Conservation (phyloP, 2,888 invertebrate species). For the Orthosia incerta region DNA sequence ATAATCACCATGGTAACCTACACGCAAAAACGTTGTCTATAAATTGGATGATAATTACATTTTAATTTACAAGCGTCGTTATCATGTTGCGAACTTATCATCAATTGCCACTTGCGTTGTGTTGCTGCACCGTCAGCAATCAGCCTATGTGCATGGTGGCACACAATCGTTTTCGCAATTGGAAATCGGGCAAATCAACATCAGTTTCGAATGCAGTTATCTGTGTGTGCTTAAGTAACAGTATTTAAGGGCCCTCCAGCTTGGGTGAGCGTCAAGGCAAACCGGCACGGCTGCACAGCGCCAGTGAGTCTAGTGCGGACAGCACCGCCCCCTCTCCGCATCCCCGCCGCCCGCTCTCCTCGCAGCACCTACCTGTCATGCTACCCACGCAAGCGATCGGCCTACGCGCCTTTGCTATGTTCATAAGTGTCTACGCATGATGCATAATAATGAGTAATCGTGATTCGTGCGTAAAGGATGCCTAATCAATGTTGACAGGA, state of each 20-base stretch:
- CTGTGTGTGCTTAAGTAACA: constrained; percentile 39
- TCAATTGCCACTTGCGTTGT: constrained; percentile 26
- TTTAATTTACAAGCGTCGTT: constrained; percentile 35
- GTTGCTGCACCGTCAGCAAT: constrained; percentile 25
- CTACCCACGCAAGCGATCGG: constrained; percentile 80
- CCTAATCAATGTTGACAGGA: constrained; percentile 61
- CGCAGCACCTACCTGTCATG: constrained; percentile 69
- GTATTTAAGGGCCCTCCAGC: constrained; percentile 70
- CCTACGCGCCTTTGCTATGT: constrained; percentile 80
- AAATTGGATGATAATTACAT: constrained; percentile 13
- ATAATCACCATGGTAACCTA: constrained; percentile 25
- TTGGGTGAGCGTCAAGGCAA: constrained; percentile 84
- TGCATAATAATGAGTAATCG: constrained; percentile 77
- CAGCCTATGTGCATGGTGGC: constrained; percentile 14
- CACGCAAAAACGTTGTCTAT: constrained; percentile 25
- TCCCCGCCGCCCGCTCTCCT: constrained; percentile 39
- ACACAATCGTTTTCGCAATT: constrained; percentile 24
- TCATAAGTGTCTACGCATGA: constrained; percentile 79
- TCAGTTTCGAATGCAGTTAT: constrained; percentile 25
- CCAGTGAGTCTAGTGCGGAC: constrained; percentile 82
- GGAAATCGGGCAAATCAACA: constrained; percentile 28
- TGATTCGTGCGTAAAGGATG: constrained; percentile 69
- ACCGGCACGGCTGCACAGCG: constrained; percentile 79
- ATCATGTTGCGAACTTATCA: constrained; percentile 37
- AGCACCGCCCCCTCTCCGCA: constrained; percentile 38